Evolutionary conservation across 2,797 vertebrate genomes (phyloP), one percentile per base, ranked within the genome.

Genomic region (Crenuchus spilurus): DNA sequence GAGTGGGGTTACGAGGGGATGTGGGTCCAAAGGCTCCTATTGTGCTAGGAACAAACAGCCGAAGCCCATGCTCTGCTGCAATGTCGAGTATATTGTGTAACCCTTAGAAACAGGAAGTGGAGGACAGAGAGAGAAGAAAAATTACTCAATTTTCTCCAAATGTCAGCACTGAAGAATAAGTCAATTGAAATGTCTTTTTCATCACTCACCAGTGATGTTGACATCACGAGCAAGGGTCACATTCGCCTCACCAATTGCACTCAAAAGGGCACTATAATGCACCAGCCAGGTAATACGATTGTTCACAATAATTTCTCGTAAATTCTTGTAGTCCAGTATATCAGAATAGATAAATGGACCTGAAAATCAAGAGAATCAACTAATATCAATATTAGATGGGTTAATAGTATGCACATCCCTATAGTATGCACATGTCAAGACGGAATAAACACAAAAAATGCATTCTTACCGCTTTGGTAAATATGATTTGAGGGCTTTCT

Each of bases 241-340:
- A 0, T 99, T 98, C 0, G 94, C 94, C 78, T 99, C 96, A 1
- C 96, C 96, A 0, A 94, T 92, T 0, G 95, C 96, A 7, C 97
- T 99, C 80, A 98, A 95, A 77, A 99, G 86, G 24, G 95, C 96
- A 0, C 97, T 97, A 77, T 98, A 99, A 84, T 99, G 97, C 61
- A 99, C 90, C 6, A 99, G 84, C 97, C 97, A 99, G 1, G 94
- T 96, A 82, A 98, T 94, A n/a, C 96, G 92, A 81, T 98, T 95
- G 88, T 98, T 98, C 60, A 98, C 96, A 85, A 98, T 94, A 0
- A 95, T 95, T 85, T 98, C 96, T 6, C 94, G 89, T 49, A 98
- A 92, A 69, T 94, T 95, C 90, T 97, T 98, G 85, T 95, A 95
- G 88, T 99, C 97, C 91, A 98, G 76, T 80, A 99, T 93, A 78